Base-by-base conservation (phyloP, 2,888 invertebrate species). In the Barypeithes pellucidus region DNA sequence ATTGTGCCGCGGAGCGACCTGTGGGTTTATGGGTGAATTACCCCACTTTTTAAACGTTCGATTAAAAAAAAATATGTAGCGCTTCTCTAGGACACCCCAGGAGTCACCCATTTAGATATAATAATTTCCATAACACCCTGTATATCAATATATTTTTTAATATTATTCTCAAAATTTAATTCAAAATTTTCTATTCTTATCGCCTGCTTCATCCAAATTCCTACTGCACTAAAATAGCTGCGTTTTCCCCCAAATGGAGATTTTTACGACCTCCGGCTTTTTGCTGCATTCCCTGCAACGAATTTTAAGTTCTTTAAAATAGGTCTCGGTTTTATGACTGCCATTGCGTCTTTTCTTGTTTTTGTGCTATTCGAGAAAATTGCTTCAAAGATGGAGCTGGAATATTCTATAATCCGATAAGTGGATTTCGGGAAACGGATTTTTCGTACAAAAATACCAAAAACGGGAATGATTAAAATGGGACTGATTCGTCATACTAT, bases 311-410 rank as follows among this genome's bases (percentile, higher is more conserved):
- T 20, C 45, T 45, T 62, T 45, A 43, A 62, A 62, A 62, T 45
- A 45, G 62, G 45, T 62, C 62, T 45, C 45, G 45, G 45, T 62
- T 62, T 61, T 62, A 62, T 62, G 62, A 45, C 62, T 45, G 62
- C 45, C 62, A 62, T 45, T 45, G 39, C 41, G 60, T 41, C 60
- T 43, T 62, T 62, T 45, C 62, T 62, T 62, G 62, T 62, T 62
- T 62, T 62, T 62, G 45, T 29, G 43, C 45, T 29, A 43, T 43
- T 22, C 29, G 14, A 7, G 43, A 29, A 62, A 45, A 62, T 62
- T 62, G 62, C 62, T 36, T 43, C 45, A 12, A 39, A 24, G 63
- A 63, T 50, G 36, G 50, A 47, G 12, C 50, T 50, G 14, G 63
- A 47, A 63, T 63, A 63, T 63, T 63, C 50, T 36, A 63, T 63